Evolutionary conservation across 1,140 invertebrate species (phyloP).

Genomic region (Macrocentrus cingulum): DNA sequence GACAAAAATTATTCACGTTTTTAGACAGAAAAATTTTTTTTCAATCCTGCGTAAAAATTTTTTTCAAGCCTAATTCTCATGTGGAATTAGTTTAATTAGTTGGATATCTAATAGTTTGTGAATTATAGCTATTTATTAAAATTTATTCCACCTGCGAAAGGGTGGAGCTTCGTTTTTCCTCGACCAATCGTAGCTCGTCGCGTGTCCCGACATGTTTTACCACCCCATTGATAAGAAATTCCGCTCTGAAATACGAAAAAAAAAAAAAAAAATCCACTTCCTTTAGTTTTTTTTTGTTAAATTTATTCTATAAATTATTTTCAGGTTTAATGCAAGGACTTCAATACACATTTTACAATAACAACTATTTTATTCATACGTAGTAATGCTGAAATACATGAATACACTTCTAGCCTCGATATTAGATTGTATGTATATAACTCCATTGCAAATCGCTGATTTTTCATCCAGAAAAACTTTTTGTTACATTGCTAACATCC

Average conservation of each 20-base stretch:
- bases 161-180: slow-evolving; percentile 47
- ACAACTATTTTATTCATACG: slow-evolving; percentile 62
- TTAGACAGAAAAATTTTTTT: neutral
- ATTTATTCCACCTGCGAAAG: slow-evolving; percentile 46
- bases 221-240: slow-evolving; percentile 53
- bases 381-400: slow-evolving; percentile 62
- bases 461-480: too few relatives aligned
- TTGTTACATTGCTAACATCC: too few relatives aligned
- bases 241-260: too few relatives aligned
- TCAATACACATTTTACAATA: slow-evolving; percentile 47
- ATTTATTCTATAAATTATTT: too few relatives aligned
- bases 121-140: slow-evolving; percentile 54
- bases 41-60: too few relatives aligned
- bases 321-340: too few relatives aligned
- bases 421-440: slow-evolving; percentile 50
- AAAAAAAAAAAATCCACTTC: too few relatives aligned
- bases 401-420: slow-evolving; percentile 58
- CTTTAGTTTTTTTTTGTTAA: too few relatives aligned
- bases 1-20: neutral
- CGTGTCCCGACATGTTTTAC: slow-evolving; percentile 52
- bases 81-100: slow-evolving; percentile 38
- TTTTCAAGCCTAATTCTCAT: neutral
- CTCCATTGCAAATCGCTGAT: neutral
- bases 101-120: slow-evolving; percentile 6
- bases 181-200: slow-evolving; percentile 49